A percentile compares a stretch with the other conserved stretches of the same genome.
Conservation (phyloP, 1,140 invertebrate species). For the Lineus longissimus region DNA sequence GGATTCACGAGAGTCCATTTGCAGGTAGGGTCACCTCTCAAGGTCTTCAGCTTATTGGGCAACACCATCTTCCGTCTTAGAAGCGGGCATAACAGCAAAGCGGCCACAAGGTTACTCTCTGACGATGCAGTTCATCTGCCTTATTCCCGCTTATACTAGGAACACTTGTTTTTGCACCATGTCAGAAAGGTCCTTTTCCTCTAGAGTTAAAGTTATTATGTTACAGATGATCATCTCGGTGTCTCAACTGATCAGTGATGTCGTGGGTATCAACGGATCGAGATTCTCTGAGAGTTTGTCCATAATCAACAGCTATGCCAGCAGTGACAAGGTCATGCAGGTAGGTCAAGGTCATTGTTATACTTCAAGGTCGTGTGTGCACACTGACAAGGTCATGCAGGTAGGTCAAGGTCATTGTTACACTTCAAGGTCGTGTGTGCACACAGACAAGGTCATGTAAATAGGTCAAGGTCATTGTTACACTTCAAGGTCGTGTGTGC, state of each 20-base stretch:
- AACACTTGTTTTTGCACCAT: too few relatives aligned
- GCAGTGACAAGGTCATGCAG: constrained; percentile 89
- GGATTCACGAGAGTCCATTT: constrained; percentile 73
- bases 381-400: constrained; percentile 90
- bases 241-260: constrained; percentile 82
- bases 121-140: background rate
- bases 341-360: constrained; percentile 23
- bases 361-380: background rate
- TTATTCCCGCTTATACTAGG: too few relatives aligned
- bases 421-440: too few relatives aligned
- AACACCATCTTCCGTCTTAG: too few relatives aligned
- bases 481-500: too few relatives aligned
- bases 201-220: too few relatives aligned
- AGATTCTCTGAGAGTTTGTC: constrained; percentile 88
- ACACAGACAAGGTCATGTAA: constrained; percentile 90
- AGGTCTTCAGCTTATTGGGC: too few relatives aligned
- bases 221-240: constrained; percentile 78
- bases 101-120: background rate
- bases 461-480: constrained; percentile 18
- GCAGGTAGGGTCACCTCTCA: constrained; percentile 35
- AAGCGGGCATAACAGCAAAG: background rate
- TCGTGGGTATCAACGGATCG: constrained; percentile 79
- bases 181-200: too few relatives aligned
- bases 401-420: constrained; percentile 19
- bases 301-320: constrained; percentile 87